Evolutionary conservation across 2,888 invertebrate genomes (phyloP).

Genomic region (Euplexia lucipara): DNA sequence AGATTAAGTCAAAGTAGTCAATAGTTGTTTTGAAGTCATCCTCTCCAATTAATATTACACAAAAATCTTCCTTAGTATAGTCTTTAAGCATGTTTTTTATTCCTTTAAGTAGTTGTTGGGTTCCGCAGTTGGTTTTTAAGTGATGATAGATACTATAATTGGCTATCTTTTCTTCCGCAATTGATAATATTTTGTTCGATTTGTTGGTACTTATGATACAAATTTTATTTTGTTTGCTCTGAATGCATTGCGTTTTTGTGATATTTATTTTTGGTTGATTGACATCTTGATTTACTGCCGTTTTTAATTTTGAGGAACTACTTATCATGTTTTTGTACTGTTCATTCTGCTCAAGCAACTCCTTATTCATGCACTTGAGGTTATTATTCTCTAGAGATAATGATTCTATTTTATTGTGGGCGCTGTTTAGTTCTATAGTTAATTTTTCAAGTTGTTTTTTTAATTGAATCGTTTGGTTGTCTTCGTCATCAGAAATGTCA

Average conservation of each 20-base stretch:
- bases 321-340: not conserved
- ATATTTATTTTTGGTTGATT: not conserved
- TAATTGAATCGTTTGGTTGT: not conserved
- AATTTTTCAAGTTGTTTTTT: conserved; percentile 1
- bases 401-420: conserved; percentile 1
- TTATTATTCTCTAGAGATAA: not conserved
- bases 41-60: too few species aligned
- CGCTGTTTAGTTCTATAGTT: conserved; percentile 3
- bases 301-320: not conserved
- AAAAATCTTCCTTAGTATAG: too few species aligned
- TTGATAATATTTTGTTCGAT: conserved; percentile 5
- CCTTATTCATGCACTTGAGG: not conserved
- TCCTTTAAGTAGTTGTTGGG: too few species aligned
- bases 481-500: not conserved
- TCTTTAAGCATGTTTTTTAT: too few species aligned
- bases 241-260: not conserved
- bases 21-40: too few species aligned
- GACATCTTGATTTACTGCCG: not conserved
- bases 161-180: not conserved
- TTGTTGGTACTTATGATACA: conserved; percentile 2
- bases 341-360: conserved; percentile 5
- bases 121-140: not conserved
- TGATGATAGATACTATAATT: not conserved
- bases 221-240: conserved; percentile 5
- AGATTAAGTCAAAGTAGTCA: too few species aligned